Conservation (phyloP, 2,113 vertebrate genomes). For the Anguilla japonica region DNA sequence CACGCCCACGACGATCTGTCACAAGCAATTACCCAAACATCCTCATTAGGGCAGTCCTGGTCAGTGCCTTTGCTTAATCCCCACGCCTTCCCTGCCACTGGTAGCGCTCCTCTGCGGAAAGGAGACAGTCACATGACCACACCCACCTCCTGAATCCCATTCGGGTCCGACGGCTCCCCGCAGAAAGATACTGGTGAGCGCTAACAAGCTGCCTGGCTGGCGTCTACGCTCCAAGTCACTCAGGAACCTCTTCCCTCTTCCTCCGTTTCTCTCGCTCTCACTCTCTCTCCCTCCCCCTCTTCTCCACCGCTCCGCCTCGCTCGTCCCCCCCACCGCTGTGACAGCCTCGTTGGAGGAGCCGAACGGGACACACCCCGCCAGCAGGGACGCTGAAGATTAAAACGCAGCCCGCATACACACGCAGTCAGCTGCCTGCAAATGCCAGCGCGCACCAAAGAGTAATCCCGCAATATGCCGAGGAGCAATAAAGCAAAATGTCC, state of each 20-base stretch:
- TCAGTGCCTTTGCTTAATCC: not conserved
- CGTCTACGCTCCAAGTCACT: not conserved
- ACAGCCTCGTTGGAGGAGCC: no score
- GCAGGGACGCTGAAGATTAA: not conserved
- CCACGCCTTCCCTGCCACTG: not conserved
- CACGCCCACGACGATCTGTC: not conserved
- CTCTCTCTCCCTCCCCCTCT: not conserved
- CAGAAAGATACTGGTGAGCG: not conserved
- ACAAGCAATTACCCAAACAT: slow-evolving; percentile 23
- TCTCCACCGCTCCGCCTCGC: no score
- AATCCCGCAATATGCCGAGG: no score
- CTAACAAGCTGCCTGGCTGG: not conserved
- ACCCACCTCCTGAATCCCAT: not conserved
- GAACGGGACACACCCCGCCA: no score
- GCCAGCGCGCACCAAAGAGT: not conserved
- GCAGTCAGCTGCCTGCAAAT: not conserved
- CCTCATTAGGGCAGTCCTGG: slow-evolving; percentile 15
- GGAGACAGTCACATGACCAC: not conserved
- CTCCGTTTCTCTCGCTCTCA: not conserved
- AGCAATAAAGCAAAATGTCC: no score
- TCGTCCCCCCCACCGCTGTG: no score
- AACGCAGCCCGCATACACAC: not conserved
- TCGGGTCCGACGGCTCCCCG: not conserved
- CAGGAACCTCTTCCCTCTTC: not conserved
- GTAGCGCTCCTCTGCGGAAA: not conserved